These are phyloP conservation scores for Oasisia sp. DNA, from an alignment of 2,888 invertebrate genomes.

Conservation along the genomic window DNA sequence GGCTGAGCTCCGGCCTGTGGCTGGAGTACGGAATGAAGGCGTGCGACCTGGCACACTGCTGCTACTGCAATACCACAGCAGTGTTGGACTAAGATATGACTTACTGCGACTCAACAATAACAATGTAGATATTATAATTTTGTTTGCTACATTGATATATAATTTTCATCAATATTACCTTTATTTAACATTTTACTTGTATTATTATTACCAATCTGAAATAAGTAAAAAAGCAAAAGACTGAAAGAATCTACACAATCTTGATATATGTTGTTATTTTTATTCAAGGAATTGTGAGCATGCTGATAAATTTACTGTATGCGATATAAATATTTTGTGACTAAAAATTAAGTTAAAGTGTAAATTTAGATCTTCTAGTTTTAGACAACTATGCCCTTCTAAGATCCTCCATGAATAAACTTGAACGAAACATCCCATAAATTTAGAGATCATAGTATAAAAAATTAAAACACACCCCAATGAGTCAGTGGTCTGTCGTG, in stretches of 20 bases:
- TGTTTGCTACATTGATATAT: no score
- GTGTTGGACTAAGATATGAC: background rate
- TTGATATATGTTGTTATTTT: no score
- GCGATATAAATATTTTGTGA: background rate
- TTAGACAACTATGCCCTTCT: background rate
- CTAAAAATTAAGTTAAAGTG: background rate
- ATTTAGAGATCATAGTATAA: background rate
- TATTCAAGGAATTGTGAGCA: background rate
- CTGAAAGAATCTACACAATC: no score
- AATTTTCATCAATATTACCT: no score
- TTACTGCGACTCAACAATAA: background rate
- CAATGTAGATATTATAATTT: no score
- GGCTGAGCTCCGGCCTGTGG: background rate
- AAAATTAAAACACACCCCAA: background rate
- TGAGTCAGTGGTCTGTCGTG: background rate
- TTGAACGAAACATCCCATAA: background rate
- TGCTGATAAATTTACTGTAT: background rate
- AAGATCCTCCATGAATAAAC: background rate
- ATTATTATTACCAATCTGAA: no score
- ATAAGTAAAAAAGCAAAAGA: no score
- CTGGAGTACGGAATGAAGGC: slow-evolving; percentile 4
- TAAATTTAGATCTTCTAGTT: background rate
- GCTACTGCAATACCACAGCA: background rate
- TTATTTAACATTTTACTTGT: no score
- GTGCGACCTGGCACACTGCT: background rate